Evolutionary conservation across 2,888 invertebrate genomes (phyloP).

Genomic region (Germaria angustata): DNA sequence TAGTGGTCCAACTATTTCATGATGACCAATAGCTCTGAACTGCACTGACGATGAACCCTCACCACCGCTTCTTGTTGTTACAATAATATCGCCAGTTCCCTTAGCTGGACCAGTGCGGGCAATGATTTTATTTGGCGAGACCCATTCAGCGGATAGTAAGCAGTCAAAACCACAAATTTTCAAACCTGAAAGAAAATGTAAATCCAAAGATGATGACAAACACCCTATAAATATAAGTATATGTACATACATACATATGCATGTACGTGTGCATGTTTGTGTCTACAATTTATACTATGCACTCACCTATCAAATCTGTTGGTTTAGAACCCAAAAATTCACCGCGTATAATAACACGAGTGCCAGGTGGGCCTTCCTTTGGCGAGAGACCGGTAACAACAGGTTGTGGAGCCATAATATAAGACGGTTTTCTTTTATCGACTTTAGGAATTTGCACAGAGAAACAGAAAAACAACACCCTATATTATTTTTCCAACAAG

Average conservation of each 20-base stretch:
- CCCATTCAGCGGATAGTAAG: conserved; percentile 97
- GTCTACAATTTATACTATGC: conserved; percentile 33
- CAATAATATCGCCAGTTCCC: conserved; percentile 94
- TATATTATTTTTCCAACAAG: conserved; percentile 26
- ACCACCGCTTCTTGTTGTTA: conserved; percentile 88
- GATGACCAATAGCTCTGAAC: conserved; percentile 83
- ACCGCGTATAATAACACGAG: conserved; percentile 95
- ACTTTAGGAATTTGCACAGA: neutral
- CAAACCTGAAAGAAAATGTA: conserved; percentile 83
- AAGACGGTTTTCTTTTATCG: neutral
- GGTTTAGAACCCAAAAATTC: conserved; percentile 94
- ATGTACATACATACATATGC: no score
- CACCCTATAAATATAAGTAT: no score
- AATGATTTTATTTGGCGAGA: conserved; percentile 97
- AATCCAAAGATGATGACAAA: neutral
- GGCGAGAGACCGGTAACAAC: conserved; percentile 98
- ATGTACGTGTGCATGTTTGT: no score
- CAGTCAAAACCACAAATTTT: conserved; percentile 98
- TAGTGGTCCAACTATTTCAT: conserved; percentile 94
- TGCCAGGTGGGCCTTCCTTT: conserved; percentile 98
- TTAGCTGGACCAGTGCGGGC: conserved; percentile 96
- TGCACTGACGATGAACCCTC: conserved; percentile 79
- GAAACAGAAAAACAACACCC: conserved; percentile 39
- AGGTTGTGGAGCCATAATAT: conserved; percentile 80
- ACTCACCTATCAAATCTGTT: conserved; percentile 90